Conservation (phyloP, 2,113 vertebrate genomes). For the Gymnogyps californianus region DNA sequence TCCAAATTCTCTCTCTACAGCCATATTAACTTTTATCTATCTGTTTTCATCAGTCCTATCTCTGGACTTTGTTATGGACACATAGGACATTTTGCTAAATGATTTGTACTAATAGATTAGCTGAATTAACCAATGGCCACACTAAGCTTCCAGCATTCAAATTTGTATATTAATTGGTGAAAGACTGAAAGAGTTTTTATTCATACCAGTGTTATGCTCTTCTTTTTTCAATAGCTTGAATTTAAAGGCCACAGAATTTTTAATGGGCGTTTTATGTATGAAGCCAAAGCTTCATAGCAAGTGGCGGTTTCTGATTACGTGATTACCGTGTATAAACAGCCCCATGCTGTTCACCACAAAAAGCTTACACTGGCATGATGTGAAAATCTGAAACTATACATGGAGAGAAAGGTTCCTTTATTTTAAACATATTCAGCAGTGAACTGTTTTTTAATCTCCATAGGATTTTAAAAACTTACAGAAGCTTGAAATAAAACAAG, state of each 20-base stretch:
- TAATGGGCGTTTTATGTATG: background rate
- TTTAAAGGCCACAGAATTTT: background rate
- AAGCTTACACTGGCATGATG: background rate
- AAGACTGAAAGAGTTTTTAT: background rate
- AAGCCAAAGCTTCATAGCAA: background rate
- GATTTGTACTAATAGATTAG: background rate
- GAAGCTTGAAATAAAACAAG: background rate
- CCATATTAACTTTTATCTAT: background rate
- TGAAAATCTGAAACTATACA: background rate
- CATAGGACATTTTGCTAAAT: background rate
- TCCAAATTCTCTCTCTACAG: background rate
- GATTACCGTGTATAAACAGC: background rate
- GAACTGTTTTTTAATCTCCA: background rate
- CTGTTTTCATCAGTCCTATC: background rate
- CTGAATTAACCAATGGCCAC: background rate
- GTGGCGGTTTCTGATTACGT: background rate
- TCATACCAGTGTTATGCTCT: background rate
- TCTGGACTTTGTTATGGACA: background rate
- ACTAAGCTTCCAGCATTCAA: background rate
- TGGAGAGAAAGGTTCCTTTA: background rate
- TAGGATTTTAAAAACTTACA: background rate
- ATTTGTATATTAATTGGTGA: background rate
- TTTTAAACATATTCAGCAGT: background rate
- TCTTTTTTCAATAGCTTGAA: background rate
- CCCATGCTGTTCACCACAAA: background rate